Conservation (phyloP, 2,797 vertebrate species). For the Takifugu rubripes region DNA sequence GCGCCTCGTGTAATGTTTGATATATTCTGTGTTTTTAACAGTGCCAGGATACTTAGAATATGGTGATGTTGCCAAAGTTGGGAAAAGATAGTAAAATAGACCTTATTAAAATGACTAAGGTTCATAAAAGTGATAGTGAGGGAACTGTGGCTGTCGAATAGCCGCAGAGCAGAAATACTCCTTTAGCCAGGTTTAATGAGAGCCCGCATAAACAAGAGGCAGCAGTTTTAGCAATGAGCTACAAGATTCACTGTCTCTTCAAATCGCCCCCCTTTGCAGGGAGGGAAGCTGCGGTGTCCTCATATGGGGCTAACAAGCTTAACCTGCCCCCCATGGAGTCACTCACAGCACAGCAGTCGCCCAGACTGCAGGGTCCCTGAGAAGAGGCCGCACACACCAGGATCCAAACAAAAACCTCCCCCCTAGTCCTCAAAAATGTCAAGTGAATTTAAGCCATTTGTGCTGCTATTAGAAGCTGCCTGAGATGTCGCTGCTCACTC, state of each 20-base stretch:
- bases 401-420: slow-evolving; percentile 37
- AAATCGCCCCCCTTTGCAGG: slow-evolving; percentile 1
- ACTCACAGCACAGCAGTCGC: slow-evolving; percentile 39
- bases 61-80: slow-evolving; percentile 55
- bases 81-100: slow-evolving; percentile 59
- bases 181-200: slow-evolving; percentile 38
- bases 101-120: slow-evolving; percentile 62
- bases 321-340: slow-evolving; percentile 48
- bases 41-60: slow-evolving; percentile 23
- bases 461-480: slow-evolving; percentile 21
- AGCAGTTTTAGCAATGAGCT: slow-evolving; percentile 12
- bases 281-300: slow-evolving; percentile 39
- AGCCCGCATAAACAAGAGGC: slow-evolving; percentile 34
- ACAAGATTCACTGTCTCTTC: slow-evolving; percentile 20
- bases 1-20: slow-evolving; percentile 36
- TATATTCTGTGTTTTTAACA: slow-evolving; percentile 38
- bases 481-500: slow-evolving; percentile 4
- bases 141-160: slow-evolving; percentile 53
- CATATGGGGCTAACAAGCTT: slow-evolving; percentile 57
- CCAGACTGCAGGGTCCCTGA: slow-evolving; percentile 26
- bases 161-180: slow-evolving; percentile 39
- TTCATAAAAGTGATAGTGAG: slow-evolving; percentile 53
- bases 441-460: slow-evolving; percentile 39
- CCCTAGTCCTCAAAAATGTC: slow-evolving; percentile 19
- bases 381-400: slow-evolving; percentile 18